phyloP scores from a whole-genome alignment of 2,797 vertebrate species.

The Denticeps clupeoides region DNA sequence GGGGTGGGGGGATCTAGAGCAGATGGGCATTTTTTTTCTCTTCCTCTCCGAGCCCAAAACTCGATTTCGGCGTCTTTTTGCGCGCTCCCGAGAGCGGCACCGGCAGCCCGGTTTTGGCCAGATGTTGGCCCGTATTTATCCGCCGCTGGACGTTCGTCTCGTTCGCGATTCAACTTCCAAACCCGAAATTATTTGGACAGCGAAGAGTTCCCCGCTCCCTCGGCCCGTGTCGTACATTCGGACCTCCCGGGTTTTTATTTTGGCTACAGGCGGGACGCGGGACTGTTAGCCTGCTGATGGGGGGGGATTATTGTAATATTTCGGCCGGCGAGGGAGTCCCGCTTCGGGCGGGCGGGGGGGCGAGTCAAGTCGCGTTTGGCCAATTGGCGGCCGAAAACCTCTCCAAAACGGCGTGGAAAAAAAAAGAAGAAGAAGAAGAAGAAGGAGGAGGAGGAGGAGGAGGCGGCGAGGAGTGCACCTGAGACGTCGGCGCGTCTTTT shows the following conservation, averaged over 20 bases:
- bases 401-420: too few species aligned
- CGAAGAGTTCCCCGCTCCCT: too few species aligned
- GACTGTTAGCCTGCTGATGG: slow-evolving; percentile 6
- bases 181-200: too few species aligned
- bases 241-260: slow-evolving; percentile 12
- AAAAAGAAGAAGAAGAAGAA: too few species aligned
- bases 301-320: slow-evolving; percentile 13
- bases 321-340: slow-evolving; percentile 11
- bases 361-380: too few species aligned
- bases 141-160: not conserved
- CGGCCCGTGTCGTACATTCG: too few species aligned
- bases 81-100: slow-evolving; percentile 24
- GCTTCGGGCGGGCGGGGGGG: slow-evolving; percentile 7
- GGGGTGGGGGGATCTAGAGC: slow-evolving; percentile 32
- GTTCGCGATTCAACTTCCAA: too few species aligned
- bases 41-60: slow-evolving; percentile 32
- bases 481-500: slow-evolving; percentile 12
- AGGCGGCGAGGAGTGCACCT: too few species aligned
- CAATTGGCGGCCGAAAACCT: too few species aligned
- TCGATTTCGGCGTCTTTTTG: slow-evolving; percentile 33
- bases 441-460: too few species aligned
- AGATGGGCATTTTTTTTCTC: slow-evolving; percentile 39
- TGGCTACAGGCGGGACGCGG: slow-evolving; percentile 10
- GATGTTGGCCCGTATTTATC: slow-evolving; percentile 7
- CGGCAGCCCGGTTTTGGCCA: slow-evolving; percentile 19